Evolutionary conservation across 2,113 vertebrate species (phyloP).

Genomic region (Pao palembangensis): DNA sequence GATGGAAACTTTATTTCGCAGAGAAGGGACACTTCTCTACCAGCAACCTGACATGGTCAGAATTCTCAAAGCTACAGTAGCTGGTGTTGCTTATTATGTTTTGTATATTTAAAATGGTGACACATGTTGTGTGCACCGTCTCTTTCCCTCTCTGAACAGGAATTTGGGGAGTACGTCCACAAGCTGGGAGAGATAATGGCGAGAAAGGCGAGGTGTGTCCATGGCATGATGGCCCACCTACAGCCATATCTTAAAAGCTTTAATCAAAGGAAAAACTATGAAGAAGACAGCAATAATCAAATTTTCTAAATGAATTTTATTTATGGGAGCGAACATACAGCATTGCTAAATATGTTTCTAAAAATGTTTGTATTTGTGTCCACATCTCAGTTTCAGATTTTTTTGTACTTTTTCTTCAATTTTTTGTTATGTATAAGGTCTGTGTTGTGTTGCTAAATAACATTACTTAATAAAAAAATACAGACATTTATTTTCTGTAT

Average conservation of each 20-base stretch:
- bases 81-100: neutral
- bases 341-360: neutral
- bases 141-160: conserved; percentile 60
- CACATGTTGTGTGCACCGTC: neutral
- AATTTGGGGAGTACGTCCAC: conserved; percentile 78
- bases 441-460: too few species aligned
- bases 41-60: conserved; percentile 78
- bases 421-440: too few species aligned
- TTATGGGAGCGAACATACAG: neutral
- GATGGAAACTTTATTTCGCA: conserved; percentile 77
- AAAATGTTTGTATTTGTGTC: too few species aligned
- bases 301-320: conserved; percentile 10
- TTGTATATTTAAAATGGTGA: neutral
- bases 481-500: too few species aligned
- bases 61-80: conserved; percentile 7
- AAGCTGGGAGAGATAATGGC: conserved; percentile 81
- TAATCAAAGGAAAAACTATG: conserved; percentile 5
- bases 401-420: neutral
- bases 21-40: conserved; percentile 78
- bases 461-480: too few species aligned
- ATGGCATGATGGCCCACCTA: conserved; percentile 75
- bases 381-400: neutral
- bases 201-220: conserved; percentile 78
- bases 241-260: conserved; percentile 62
- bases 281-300: conserved; percentile 5